phyloP scores from a whole-genome alignment of 2,113 vertebrate genomes.

The Hepsetus odoe region DNA sequence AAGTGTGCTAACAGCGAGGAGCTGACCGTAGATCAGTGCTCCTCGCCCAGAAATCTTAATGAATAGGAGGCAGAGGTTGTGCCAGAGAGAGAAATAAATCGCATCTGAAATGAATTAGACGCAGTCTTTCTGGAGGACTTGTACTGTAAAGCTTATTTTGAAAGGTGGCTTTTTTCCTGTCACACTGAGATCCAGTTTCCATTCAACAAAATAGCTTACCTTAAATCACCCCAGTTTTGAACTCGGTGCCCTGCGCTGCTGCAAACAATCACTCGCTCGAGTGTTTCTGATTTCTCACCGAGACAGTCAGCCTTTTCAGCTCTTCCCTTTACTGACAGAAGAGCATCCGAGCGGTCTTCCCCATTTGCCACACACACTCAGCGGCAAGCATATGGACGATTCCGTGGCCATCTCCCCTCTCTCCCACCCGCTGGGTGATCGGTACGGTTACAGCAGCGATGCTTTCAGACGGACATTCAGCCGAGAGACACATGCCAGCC shows the following conservation, averaged over 20 bases:
- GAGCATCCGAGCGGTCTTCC: conserved; percentile 11
- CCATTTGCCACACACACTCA: conserved; percentile 13
- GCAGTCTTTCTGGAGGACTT: conserved; percentile 11
- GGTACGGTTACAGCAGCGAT: conserved; percentile 7
- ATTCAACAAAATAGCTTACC: background rate
- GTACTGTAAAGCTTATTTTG: background rate
- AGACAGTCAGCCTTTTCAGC: conserved; percentile 17
- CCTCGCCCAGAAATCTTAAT: background rate
- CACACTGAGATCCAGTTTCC: conserved; percentile 20
- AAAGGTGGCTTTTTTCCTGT: background rate
- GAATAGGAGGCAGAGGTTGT: background rate
- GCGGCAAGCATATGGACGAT: conserved; percentile 20
- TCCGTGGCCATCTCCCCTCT: conserved; percentile 21
- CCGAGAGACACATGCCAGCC: conserved; percentile 23
- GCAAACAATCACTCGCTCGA: conserved; percentile 18
- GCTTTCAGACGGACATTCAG: conserved; percentile 36
- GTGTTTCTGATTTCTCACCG: conserved; percentile 9
- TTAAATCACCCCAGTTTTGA: conserved; percentile 24
- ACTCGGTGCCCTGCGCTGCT: conserved; percentile 19
- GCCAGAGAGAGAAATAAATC: background rate
- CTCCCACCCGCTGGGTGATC: background rate
- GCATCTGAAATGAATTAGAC: conserved; percentile 1
- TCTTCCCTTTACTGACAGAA: conserved; percentile 21
- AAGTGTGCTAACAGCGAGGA: background rate
- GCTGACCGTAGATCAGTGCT: background rate